Percentiles rank a stretch among this genome's conserved stretches.
phyloP scores from a whole-genome alignment of 2,888 invertebrate species.

The Cacoxenus indagator region DNA sequence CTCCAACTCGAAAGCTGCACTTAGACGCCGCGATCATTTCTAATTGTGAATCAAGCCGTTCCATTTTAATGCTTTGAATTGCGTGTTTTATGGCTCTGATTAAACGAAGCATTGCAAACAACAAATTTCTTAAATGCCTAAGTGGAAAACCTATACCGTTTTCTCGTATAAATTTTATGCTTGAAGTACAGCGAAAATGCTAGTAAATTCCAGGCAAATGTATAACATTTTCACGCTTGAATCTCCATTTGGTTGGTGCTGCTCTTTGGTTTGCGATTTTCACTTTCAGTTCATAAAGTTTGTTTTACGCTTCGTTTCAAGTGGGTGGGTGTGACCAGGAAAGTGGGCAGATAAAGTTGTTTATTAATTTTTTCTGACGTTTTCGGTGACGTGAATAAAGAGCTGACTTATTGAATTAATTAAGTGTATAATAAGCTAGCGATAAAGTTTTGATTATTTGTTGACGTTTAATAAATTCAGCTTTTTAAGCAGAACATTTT shows the following conservation, averaged over 20 bases:
- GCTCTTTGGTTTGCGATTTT: neutral
- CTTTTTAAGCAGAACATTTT: too few species aligned
- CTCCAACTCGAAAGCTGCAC: too few species aligned
- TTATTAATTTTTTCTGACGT: too few species aligned
- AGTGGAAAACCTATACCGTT: neutral
- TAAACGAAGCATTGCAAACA: conserved; percentile 2
- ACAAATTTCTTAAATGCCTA: neutral
- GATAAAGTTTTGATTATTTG: neutral
- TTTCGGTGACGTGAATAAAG: too few species aligned
- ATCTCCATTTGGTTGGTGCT: neutral
- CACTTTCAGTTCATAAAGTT: neutral
- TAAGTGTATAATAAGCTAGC: neutral
- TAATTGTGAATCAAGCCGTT: neutral
- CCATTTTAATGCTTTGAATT: neutral
- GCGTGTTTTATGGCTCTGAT: neutral
- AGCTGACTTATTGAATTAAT: neutral
- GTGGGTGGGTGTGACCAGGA: neutral
- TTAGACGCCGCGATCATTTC: too few species aligned
- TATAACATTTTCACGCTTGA: neutral
- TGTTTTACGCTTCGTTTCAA: neutral
- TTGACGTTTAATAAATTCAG: too few species aligned
- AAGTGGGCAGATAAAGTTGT: neutral
- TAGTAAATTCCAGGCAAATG: neutral
- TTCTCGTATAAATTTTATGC: neutral
- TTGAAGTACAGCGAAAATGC: neutral